These are phyloP conservation scores for Ennomos quercinarius DNA, from an alignment of 2,888 invertebrate genomes.

Conservation along the genomic window DNA sequence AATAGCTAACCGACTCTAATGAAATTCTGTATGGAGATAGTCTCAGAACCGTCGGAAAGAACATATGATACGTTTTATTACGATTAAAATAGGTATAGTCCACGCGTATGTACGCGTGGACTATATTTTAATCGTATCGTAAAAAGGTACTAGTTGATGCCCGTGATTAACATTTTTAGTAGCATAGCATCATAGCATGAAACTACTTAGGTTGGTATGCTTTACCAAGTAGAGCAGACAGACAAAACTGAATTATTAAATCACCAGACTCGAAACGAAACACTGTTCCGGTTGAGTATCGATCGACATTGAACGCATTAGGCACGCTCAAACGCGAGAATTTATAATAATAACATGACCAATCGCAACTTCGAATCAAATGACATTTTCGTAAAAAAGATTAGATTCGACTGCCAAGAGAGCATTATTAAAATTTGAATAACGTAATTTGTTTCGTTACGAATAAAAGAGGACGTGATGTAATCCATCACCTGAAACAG, in stretches of 20 bases:
- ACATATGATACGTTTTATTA: too few species aligned
- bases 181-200: too few species aligned
- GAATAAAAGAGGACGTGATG: conserved; percentile 37
- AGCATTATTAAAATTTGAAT: conserved; percentile 44
- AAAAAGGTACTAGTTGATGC: too few species aligned
- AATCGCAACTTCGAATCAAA: conserved; percentile 48
- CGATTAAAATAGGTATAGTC: too few species aligned
- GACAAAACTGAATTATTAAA: conserved; percentile 40
- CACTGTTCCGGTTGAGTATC: conserved; percentile 61
- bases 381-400: conserved; percentile 45
- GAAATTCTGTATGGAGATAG: too few species aligned
- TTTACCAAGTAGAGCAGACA: conserved; percentile 17
- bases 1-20: too few species aligned
- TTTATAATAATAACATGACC: conserved; percentile 54
- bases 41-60: too few species aligned
- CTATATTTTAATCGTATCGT: too few species aligned
- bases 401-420: conserved; percentile 9
- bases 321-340: conserved; percentile 53
- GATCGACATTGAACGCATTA: conserved; percentile 64
- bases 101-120: too few species aligned
- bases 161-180: too few species aligned
- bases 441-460: conserved; percentile 22
- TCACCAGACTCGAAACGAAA: conserved; percentile 50
- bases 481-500: conserved; percentile 46
- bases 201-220: too few species aligned